These are phyloP conservation scores for Glyptemys insculpta DNA, from an alignment of 2,797 vertebrate species.

Conservation along the genomic window DNA sequence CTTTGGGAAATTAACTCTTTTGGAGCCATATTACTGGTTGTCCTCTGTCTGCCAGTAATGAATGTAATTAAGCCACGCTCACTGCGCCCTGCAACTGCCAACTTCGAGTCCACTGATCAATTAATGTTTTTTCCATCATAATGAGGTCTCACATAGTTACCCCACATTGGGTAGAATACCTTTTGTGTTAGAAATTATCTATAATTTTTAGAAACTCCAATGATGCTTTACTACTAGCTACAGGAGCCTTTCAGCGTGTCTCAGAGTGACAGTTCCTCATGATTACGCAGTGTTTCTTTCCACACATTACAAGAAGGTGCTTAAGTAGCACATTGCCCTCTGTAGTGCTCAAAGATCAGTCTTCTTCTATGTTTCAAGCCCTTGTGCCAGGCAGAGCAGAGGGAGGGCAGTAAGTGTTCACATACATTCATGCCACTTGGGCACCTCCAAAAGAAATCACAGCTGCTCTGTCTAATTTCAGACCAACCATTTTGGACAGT, in stretches of 20 bases:
- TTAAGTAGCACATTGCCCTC: background rate
- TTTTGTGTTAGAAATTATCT: background rate
- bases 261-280: background rate
- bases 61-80: accelerated
- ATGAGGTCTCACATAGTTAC: background rate
- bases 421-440: accelerated
- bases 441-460: accelerated
- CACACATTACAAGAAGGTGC: background rate
- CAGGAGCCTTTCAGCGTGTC: background rate
- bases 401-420: background rate
- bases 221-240: background rate
- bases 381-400: background rate
- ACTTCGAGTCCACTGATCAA: background rate
- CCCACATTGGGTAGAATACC: accelerated
- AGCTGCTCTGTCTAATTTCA: background rate
- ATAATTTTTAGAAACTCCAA: background rate
- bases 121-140: background rate
- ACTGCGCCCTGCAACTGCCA: background rate
- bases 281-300: background rate
- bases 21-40: background rate
- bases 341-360: background rate
- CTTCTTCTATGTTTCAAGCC: background rate
- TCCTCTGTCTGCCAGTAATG: background rate
- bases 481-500: accelerated
- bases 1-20: background rate